Percentiles rank a stretch among this genome's conserved stretches.
These are phyloP conservation scores for Cochlearius cochlearius DNA, from an alignment of 2,113 vertebrate species.

Conservation along the genomic window DNA sequence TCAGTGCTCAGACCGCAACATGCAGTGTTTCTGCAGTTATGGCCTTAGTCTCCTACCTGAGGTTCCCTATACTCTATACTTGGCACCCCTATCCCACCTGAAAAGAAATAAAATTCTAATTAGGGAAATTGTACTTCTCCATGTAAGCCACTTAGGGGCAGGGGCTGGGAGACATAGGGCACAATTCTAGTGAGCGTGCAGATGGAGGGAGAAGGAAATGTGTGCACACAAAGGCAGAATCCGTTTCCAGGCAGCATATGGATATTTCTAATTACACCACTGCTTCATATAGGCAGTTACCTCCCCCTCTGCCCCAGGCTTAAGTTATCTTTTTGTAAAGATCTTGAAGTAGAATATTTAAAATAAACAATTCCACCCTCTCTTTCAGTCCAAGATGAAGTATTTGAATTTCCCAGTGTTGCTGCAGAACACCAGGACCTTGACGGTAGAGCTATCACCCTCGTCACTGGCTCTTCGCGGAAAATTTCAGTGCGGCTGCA, in stretches of 20 bases:
- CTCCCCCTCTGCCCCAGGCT: too few relatives aligned
- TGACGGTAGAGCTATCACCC: constrained; percentile 86
- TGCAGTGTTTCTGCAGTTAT: background rate
- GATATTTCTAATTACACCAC: background rate
- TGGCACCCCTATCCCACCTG: background rate
- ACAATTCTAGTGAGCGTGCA: background rate
- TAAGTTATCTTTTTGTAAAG: background rate
- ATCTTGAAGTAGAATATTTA: background rate
- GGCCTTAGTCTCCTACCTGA: background rate
- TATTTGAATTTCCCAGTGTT: constrained; percentile 88
- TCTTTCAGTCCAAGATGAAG: constrained; percentile 87
- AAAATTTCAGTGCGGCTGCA: constrained; percentile 93
- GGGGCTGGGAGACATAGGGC: background rate
- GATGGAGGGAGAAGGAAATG: background rate
- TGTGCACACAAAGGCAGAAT: background rate
- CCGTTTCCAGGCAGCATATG: background rate
- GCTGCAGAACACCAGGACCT: constrained; percentile 72
- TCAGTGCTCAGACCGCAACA: background rate
- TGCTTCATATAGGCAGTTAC: too few relatives aligned
- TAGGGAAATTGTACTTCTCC: background rate
- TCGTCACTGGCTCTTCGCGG: constrained; percentile 90
- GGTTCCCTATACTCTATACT: background rate
- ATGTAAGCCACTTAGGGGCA: background rate
- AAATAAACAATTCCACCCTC: background rate
- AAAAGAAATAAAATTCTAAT: background rate